Conservation (phyloP, 1,140 invertebrate genomes). For the Chironomus tepperi region DNA sequence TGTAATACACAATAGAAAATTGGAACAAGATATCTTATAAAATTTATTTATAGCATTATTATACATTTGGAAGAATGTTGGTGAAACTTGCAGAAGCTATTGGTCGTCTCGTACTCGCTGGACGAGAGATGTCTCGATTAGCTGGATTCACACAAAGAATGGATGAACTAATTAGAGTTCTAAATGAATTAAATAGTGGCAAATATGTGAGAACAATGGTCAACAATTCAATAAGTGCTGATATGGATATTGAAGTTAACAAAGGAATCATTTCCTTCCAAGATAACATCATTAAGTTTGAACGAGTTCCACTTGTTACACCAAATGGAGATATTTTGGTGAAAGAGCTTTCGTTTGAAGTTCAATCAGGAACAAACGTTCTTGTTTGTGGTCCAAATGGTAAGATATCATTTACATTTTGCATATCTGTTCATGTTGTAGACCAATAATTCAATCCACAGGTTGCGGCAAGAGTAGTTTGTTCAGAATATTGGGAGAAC, state of each 20-base stretch:
- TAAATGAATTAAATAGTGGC: conserved; percentile 79
- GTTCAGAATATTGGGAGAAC: conserved; percentile 86
- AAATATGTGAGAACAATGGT: conserved; percentile 86
- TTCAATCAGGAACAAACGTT: conserved; percentile 85
- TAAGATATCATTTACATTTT: too few relatives aligned
- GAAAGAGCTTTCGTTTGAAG: conserved; percentile 78
- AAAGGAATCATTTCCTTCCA: conserved; percentile 72
- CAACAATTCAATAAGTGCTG: conserved; percentile 37
- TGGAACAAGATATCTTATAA: too few relatives aligned
- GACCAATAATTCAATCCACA: too few relatives aligned
- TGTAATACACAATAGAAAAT: conserved; percentile 24
- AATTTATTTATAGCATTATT: conserved; percentile 59
- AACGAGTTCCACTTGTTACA: conserved; percentile 87
- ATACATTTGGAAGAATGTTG: conserved; percentile 93
- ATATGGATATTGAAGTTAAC: conserved; percentile 48
- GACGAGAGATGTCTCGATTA: conserved; percentile 85
- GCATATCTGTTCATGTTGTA: too few relatives aligned
- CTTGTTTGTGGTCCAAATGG: conserved; percentile 93
- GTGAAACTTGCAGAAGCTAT: conserved; percentile 95
- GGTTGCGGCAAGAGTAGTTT: conserved; percentile 92
- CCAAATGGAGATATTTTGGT: conserved; percentile 95
- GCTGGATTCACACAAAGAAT: conserved; percentile 88
- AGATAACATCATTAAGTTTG: conserved; percentile 90
- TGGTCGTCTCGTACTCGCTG: conserved; percentile 85
- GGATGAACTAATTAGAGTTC: conserved; percentile 77